Evolutionary conservation across 2,797 vertebrate species (phyloP), one percentile per base, ranked within the genome.

Genomic region (Tadarida brasiliensis): DNA sequence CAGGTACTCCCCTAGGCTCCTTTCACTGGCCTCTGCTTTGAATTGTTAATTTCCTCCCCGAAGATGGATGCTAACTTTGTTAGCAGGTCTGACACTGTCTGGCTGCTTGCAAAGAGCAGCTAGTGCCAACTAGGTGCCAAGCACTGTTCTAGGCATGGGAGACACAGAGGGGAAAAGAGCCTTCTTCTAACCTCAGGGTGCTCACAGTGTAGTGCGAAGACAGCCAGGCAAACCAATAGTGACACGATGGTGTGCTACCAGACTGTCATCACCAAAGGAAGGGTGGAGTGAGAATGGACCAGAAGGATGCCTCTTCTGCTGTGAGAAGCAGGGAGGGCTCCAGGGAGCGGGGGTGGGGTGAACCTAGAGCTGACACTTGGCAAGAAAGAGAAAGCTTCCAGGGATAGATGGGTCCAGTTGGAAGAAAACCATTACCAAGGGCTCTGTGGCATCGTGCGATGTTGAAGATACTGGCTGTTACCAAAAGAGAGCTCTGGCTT

Each of bases 31-130:
- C 26, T 68, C 73, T 16, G 59, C 30, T 95, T 90, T 95, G 94
- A 88, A 56, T 70, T 92, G 92, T 68, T 96, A n/a, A 94, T 97
- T 90, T 71, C 56, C 54, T 80, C 59, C 87, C 67, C 30, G 57
- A 93, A 94, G 61, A 28, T 0, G 11, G 16, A 11, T 20, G 73
- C 24, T 81, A 56, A 92, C 71, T 87, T 90, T 90, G 85, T 96
- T 78, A 96, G 94, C 88, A 61, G 82, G 91, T 92, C 86, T 96
- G 88, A 93, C 95, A 85, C 85, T 82, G 59, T 33, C 54, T 39
- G 83, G 51, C 33, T 61, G 33, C 56, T 90, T 59, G 54, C 56
- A 63, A 78, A 77, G 65, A 56, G 56, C 57, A 57, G 47, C 24
- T 9, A 20, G 54, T 73, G 67, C 74, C 74, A 9, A 8, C 16